Conservation (phyloP, 2,797 vertebrate species). For the Trichosurus vulpecula region DNA sequence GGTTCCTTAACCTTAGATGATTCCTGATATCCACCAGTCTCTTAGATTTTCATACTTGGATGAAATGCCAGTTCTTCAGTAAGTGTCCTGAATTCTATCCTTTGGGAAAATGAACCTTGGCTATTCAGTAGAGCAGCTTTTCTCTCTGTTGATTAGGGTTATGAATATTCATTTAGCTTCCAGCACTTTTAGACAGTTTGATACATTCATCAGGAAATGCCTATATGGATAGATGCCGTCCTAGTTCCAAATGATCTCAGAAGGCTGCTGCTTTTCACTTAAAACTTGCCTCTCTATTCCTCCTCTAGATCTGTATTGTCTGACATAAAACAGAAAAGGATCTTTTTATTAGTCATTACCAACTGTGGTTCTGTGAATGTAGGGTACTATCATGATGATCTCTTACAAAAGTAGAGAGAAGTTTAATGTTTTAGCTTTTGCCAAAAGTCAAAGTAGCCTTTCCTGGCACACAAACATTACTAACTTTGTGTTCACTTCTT, state of each 20-base stretch:
- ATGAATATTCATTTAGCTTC: conserved; percentile 10
- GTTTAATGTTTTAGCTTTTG: conserved; percentile 17
- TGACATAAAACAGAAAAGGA: background rate
- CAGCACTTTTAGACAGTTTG: background rate
- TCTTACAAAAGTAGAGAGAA: background rate
- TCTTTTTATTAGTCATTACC: background rate
- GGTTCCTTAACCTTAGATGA: background rate
- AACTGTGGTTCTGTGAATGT: background rate
- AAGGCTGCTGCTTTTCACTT: background rate
- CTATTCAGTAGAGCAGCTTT: conserved; percentile 20
- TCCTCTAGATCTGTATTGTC: conserved; percentile 9
- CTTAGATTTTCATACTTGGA: conserved; percentile 9
- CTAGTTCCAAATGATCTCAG: background rate
- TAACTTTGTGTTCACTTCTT: background rate
- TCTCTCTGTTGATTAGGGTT: conserved; percentile 1
- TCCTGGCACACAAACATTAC: background rate
- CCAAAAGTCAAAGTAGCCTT: background rate
- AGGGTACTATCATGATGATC: background rate
- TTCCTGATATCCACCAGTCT: background rate
- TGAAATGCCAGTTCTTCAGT: conserved; percentile 4
- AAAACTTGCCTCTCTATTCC: background rate
- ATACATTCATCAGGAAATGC: background rate
- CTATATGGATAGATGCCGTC: background rate
- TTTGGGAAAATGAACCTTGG: conserved; percentile 24
- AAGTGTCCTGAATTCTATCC: background rate